Evolutionary conservation across 2,113 vertebrate genomes (phyloP).

Genomic region (Chamaea fasciata): DNA sequence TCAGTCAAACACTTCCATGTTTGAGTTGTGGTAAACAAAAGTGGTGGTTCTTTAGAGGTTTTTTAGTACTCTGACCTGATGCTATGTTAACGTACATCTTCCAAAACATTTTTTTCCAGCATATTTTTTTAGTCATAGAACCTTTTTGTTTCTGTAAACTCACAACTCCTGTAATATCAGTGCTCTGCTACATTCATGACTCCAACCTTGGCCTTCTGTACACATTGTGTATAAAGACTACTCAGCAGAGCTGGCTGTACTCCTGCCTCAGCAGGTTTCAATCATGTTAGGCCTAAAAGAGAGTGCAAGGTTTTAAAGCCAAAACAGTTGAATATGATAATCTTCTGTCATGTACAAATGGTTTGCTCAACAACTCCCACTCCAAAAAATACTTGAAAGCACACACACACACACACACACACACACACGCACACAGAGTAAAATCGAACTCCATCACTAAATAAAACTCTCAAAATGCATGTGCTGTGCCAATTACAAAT

Average conservation of each 20-base stretch:
- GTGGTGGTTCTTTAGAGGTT: neutral
- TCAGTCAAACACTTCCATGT: neutral
- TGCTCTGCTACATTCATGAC: neutral
- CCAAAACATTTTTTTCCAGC: neutral
- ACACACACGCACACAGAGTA: neutral
- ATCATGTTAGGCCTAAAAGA: neutral
- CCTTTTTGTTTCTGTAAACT: neutral
- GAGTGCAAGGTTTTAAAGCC: neutral
- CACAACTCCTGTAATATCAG: neutral
- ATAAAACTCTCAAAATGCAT: neutral
- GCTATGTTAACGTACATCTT: neutral
- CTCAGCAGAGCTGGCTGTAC: neutral
- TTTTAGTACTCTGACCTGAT: neutral
- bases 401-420: no score
- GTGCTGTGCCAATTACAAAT: neutral
- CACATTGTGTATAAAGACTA: neutral
- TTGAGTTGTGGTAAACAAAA: neutral
- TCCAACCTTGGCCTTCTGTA: neutral
- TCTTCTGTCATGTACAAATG: neutral
- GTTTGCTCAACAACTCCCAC: neutral
- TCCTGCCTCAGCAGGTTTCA: neutral
- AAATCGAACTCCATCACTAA: neutral
- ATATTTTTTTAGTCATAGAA: neutral
- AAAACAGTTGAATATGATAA: neutral
- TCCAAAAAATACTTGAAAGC: neutral